Evolutionary conservation across 2,888 invertebrate species (phyloP), one percentile per base, ranked within the genome.

Genomic region (Eupithecia pulchellata): DNA sequence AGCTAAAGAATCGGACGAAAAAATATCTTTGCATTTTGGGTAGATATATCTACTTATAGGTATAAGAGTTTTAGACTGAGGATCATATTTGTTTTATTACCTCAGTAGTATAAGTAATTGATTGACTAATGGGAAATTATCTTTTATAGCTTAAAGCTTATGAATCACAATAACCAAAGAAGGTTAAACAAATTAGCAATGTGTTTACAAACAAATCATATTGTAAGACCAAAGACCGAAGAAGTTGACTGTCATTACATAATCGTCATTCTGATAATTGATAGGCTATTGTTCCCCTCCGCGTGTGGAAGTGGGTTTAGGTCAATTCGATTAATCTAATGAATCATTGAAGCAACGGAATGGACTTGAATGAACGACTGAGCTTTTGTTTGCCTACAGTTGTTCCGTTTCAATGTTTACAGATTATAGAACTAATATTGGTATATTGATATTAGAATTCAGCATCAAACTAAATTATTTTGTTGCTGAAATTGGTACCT

Each of bases 301-400:
- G 64, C 25, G 25, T 32, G 9, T 47, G 69, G 52, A 66, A 76
- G 72, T 77, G 74, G 76, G 77, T 73, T 77, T 77, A 75, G 76
- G 76, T 76, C 76, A 75, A 75, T 78, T 78, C 69, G 72, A 74
- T 76, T 77, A 72, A 75, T 74, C 72, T 58, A 74, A 32, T n/a
- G 32, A 61, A 34, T 61, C 34, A n/a, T 14, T 34, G 20, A 20
- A 8, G 20, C n/a, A 55, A 55, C 27, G 14, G 55, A 57, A 27
- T 25, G 55, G 6, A 55, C 27, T 27, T 55, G 27, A 25, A 27
- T 27, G 55, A 55, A 39, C 39, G n/a, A 39, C 17, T 39, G 2
- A n/a, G 39, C 39, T 39, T 39, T n/a, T 39, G 2, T n/a, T 39
- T 39, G 39, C 39, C 17, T 14, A 14, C 4, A 36, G 36, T 2